Evolutionary conservation across 2,888 invertebrate species (phyloP).

Genomic region (Caenorhabditis becei): DNA sequence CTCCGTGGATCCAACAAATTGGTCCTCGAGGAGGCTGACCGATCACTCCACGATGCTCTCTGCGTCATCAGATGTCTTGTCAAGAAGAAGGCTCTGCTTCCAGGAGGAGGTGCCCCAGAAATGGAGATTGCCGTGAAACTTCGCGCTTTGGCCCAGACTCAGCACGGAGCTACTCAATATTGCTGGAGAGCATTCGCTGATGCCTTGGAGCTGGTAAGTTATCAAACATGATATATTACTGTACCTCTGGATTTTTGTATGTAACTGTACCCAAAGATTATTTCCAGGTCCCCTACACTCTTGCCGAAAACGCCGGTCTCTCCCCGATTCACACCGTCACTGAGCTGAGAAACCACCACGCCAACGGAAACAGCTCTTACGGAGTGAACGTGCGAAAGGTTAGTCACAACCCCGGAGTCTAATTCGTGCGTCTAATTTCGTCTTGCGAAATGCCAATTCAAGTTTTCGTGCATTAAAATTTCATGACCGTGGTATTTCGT

Average conservation of each 20-base stretch:
- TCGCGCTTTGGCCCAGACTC: conserved; percentile 88
- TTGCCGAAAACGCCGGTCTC: conserved; percentile 93
- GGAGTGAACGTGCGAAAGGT: conserved; percentile 94
- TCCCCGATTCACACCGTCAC: conserved; percentile 97
- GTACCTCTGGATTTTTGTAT: neutral
- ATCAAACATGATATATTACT: neutral
- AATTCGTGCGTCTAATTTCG: conserved; percentile 2
- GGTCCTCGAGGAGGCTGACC: conserved; percentile 91
- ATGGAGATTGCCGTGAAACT: conserved; percentile 93
- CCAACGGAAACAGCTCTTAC: conserved; percentile 89
- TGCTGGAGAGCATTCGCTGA: conserved; percentile 96
- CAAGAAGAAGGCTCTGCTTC: conserved; percentile 86
- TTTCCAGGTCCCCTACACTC: conserved; percentile 89
- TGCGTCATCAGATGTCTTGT: conserved; percentile 97
- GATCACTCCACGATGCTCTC: conserved; percentile 93
- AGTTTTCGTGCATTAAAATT: conserved; percentile 25
- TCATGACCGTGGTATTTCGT: conserved; percentile 11
- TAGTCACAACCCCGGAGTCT: neutral
- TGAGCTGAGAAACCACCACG: conserved; percentile 94
- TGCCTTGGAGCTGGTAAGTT: conserved; percentile 87
- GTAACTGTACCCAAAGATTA: too few relatives aligned
- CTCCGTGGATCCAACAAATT: conserved; percentile 93
- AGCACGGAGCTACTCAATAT: conserved; percentile 93
- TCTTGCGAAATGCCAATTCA: neutral
- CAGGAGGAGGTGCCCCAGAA: conserved; percentile 97